A percentile compares a stretch with the other conserved stretches of the same genome.
These are phyloP conservation scores for Drosophila niveifrons DNA, from an alignment of 2,888 invertebrate species.

Conservation along the genomic window DNA sequence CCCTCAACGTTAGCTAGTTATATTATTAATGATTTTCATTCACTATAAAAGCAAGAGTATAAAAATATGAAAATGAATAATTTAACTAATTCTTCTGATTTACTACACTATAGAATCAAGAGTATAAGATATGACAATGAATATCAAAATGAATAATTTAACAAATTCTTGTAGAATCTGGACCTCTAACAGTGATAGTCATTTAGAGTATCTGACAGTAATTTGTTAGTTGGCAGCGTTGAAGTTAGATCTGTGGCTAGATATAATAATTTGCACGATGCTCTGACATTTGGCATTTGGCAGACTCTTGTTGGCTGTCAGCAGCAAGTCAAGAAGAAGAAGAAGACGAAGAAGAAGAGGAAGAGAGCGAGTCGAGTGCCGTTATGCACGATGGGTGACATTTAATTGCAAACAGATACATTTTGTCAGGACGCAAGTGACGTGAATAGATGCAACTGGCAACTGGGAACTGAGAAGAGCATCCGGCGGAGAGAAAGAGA, in stretches of 20 bases:
- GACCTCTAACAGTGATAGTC: no score
- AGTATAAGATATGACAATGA: no score
- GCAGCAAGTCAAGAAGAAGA: no score
- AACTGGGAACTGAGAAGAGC: constrained; percentile 50
- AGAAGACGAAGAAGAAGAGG: no score
- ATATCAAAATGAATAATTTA: no score
- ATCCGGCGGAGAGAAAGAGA: constrained; percentile 54
- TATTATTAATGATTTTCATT: no score
- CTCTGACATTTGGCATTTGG: constrained; percentile 50
- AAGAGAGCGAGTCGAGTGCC: constrained; percentile 30
- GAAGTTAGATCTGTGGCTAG: constrained; percentile 36
- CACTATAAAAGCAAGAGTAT: no score
- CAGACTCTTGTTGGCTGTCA: constrained; percentile 53
- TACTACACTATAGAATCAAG: no score
- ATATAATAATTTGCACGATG: constrained; percentile 46
- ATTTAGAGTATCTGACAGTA: not conserved
- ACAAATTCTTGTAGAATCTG: no score
- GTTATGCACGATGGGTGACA: constrained; percentile 68
- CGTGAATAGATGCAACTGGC: constrained; percentile 49
- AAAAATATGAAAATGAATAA: no score
- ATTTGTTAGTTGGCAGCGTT: not conserved
- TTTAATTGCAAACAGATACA: constrained; percentile 81
- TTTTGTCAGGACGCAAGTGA: constrained; percentile 71
- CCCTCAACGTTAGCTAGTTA: no score
- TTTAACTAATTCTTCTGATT: not conserved